A percentile compares a stretch with the other conserved stretches of the same genome.
Evolutionary conservation across 2,888 invertebrate species (phyloP).

Genomic region (Seira ritae): DNA sequence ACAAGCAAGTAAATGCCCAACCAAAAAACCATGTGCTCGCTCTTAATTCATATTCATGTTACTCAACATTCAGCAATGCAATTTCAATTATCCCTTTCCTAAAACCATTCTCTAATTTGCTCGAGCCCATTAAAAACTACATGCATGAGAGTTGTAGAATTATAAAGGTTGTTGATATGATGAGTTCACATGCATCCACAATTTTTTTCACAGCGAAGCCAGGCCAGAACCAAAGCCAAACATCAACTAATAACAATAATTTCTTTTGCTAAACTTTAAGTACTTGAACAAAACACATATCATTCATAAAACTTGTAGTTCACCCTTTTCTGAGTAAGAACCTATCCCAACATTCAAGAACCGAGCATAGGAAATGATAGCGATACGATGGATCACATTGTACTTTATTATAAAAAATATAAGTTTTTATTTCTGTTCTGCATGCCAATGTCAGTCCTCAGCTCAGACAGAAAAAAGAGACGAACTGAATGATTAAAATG

Average conservation of each 20-base stretch:
- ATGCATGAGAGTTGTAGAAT: background rate
- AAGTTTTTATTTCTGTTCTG: conserved; percentile 4
- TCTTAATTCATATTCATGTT: background rate
- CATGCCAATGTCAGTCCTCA: conserved; percentile 33
- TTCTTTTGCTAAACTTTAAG: background rate
- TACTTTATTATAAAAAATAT: background rate
- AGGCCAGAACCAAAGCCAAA: background rate
- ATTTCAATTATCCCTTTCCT: background rate
- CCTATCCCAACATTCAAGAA: background rate
- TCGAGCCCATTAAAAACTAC: conserved; percentile 9
- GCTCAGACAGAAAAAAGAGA: conserved; percentile 4
- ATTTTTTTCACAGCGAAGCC: background rate
- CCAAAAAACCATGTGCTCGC: background rate
- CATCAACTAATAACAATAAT: background rate
- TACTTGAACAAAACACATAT: too few species aligned
- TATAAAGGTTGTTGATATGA: background rate
- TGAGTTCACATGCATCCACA: background rate
- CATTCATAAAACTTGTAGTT: conserved; percentile 4
- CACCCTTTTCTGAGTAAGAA: conserved; percentile 9
- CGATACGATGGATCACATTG: background rate
- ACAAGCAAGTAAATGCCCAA: background rate
- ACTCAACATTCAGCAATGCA: too few species aligned
- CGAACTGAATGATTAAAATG: conserved; percentile 14
- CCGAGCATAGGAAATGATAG: background rate
- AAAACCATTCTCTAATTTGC: conserved; percentile 13